These are phyloP conservation scores for Rhyacophila brunnea DNA, from an alignment of 1,140 invertebrate genomes.

Conservation along the genomic window DNA sequence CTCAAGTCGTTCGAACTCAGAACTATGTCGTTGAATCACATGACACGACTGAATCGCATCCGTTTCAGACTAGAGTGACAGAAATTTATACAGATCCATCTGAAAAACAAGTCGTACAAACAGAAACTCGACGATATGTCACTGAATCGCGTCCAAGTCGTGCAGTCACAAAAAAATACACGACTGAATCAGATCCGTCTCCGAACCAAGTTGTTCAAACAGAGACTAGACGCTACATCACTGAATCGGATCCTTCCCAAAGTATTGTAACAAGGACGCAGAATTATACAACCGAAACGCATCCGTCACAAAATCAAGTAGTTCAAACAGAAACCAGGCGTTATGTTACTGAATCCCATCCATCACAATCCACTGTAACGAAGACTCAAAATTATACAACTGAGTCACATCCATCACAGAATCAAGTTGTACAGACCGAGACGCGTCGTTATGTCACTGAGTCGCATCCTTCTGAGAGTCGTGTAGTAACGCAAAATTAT, in stretches of 20 bases:
- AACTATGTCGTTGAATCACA: neutral
- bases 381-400: too few species aligned
- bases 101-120: neutral
- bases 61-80: too few species aligned
- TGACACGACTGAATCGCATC: neutral
- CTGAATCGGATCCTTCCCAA: neutral
- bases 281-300: slow-evolving; percentile 12
- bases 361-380: too few species aligned
- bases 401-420: neutral
- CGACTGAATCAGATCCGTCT: too few species aligned
- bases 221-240: too few species aligned
- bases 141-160: neutral
- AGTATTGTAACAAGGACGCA: neutral
- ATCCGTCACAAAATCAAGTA: slow-evolving; percentile 3
- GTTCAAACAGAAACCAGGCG: slow-evolving; percentile 2
- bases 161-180: too few species aligned
- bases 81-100: too few species aligned
- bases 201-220: too few species aligned
- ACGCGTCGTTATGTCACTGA: neutral
- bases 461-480: neutral
- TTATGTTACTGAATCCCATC: neutral
- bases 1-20: slow-evolving; percentile 4
- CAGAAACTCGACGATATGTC: neutral
- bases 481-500: too few species aligned
- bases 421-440: neutral